Evolutionary conservation across 2,113 vertebrate genomes (phyloP), one percentile per base, ranked within the genome.

Genomic region (Ciconia boyciana): DNA sequence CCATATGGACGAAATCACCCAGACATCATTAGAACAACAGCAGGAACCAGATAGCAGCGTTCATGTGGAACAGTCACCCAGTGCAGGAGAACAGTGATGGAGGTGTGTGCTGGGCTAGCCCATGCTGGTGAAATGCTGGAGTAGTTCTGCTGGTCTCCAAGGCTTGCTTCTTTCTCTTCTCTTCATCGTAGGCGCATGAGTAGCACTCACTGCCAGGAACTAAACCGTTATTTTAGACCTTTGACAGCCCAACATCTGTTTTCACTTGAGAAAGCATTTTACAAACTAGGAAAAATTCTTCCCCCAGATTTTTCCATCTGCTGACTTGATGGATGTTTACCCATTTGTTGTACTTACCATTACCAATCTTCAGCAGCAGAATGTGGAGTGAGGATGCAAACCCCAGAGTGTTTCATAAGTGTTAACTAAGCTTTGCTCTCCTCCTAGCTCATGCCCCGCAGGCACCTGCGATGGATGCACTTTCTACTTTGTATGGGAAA

Each of bases 401-500:
- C 28, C 34, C 41, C 15, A 8, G 29, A 28, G 21, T 31, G 36
- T 83, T 81, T 93, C 25, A 0, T 52, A 43, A 65, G 22, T 62
- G 55, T 5, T 97, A 87, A 96, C 57, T 43, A 65, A 74, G 12
- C 32, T 95, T 76, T 95, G 36, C 15, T 94, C 69, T 95, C 84
- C 72, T 66, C 46, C 20, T 89, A 99, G 99, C 91, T 97, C 93
- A 69, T 99, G 99, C 81, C 99, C 99, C 1, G 99, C 99, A 0
- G 99, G 99, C 52, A 99, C 99, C 18, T 99, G 99, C 5, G 99
- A 99, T 64, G 99, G 99, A 44, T 99, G 99, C 94, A 98, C 97
- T 5, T 99, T 99, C 96, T 96, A 98, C 94, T 99, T 99, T 78
- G 88, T 99, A 16, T 99, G 99, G 99, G 99, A 99, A 96, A 99